Evolutionary conservation across 2,797 vertebrate genomes (phyloP), one percentile per base, ranked within the genome.

Genomic region (Coregonus suidteri): DNA sequence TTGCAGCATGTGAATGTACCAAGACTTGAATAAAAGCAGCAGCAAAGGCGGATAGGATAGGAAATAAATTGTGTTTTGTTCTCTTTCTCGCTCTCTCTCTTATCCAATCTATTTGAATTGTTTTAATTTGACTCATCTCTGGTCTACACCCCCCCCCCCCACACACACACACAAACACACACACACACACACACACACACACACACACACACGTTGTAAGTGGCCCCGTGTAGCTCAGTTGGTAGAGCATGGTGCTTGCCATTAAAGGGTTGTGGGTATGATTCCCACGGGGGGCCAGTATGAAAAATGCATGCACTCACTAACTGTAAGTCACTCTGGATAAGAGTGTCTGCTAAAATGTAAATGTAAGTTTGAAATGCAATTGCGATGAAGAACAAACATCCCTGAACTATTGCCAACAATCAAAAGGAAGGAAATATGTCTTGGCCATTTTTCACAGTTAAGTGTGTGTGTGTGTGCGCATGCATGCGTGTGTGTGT

Each of bases 71-170:
- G 84, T 88, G 87, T 87, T 84, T 77, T 77, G 73, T 77, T 83
- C 79, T 83, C 78, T 30, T 13, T 34, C 5, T 9, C 6, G 6
- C 20, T 4, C n/a, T 31, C 30, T 67, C 30, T 86, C 73, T 81
- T 4, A 74, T 87, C 74, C 83, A 79, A 77, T 85, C 78, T 87
- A 82, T 81, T 84, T 4, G 66, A 87, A 88, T 86, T 80, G 81
- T 85, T 90, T 85, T 82, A 81, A 86, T 88, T 79, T 89, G 86
- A 89, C 84, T 91, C 82, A 73, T 82, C 73, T 74, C 67, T 56
- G 83, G 78, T 77, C 76, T 37, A 73, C 16, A 73, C 25, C 25
- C 25, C 25, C 25, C 25, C 25, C 1, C 25, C 25, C 1, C 25
- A 56, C 62, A 69, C 25, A 53, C 47, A 11, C 37, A 51, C 65